Evolutionary conservation across 2,797 vertebrate genomes (phyloP), one percentile per base, ranked within the genome.

Genomic region (Eutrigla gurnardus): DNA sequence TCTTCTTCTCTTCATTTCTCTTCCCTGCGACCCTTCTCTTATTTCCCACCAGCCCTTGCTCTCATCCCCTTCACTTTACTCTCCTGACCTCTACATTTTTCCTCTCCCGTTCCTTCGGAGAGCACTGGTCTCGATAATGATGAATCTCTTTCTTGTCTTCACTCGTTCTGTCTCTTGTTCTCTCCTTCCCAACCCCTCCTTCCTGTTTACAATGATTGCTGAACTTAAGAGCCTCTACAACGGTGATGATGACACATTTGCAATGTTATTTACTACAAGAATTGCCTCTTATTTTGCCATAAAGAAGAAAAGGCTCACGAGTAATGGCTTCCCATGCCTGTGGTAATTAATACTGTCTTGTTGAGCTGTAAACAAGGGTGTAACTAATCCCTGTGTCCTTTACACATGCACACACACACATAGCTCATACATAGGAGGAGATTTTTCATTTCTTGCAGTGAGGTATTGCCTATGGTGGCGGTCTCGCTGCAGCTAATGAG

Each of bases 401-500:
- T 81, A 75, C 61, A 62, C 73, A 40, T 42, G 25, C 37, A 65
- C 18, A 52, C 49, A 50, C 49, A 25, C 18, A 50, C 18, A 50
- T 25, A 65, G 58, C 33, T 45, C 53, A 45, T 33, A 60, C 61
- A 53, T 46, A 42, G 62, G 61, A 77, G 70, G 63, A 70, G 77
- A 75, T 70, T 55, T 84, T 78, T 86, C 67, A 67, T 73, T 72
- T 58, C 75, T 68, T 70, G 36, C 69, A 60, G 55, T 83, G 80
- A 86, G 82, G 69, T 75, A 83, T 88, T 69, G 78, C 73, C 75
- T 82, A 63, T 71, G 53, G 70, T 80, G 73, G 61, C 79, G 77
- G 79, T 80, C 78, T 82, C 65, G 9, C 54, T 58, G 72, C 75
- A 60, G 83, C 70, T 88, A 88, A 86, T 80, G 84, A 90, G 75